Base-by-base conservation (phyloP, 2,113 vertebrate species). In the Eidolon helvum region DNA sequence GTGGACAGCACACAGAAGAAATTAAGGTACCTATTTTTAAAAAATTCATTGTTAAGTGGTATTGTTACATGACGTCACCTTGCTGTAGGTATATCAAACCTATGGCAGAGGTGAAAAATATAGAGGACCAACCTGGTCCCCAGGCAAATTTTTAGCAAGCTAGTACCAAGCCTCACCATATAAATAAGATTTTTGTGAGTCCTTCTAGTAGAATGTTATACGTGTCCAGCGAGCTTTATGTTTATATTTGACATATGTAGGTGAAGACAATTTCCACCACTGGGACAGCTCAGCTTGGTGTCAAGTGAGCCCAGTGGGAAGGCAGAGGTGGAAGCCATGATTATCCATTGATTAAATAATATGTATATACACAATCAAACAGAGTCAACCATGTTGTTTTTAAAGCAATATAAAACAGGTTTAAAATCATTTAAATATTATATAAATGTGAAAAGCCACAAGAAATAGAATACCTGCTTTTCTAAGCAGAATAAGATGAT, bases 71-170 rank as follows among this genome's bases (percentile, higher is more conserved):
- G n/a, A 71, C 26, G 28, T 28, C 33, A n/a, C 30, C 16, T 65
- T n/a, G 35, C 35, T 24, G 7, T 0, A 3, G 19, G 2, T 9
- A 33, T 35, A 21, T 66, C 10, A 14, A 2, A 40, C 2, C 30
- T 50, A 2, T 22, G 8, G 22, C 5, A 40, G 16, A 6, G 18
- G 7, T 9, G 22, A 26, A n/a, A 6, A 11, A 45, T 14, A 3
- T 11, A 22, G 1, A 38, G 55, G n/a, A 33, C 63, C 12, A 24
- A 74, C 2, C 21, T 15, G 21, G 33, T 59, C 4, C 71, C 7
- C 16, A 53, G 50, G 57, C 10, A 53, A 43, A 45, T 45, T 68
- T 53, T 57, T 59, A 45, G 6, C 30, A 45, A 35, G 59, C 40
- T 75, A 28, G 72, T 55, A n/a, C 38, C 4, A 45, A 65, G 2